phyloP scores from a whole-genome alignment of 64 coral and sea anemone species.

The Actinia tenebrosa region DNA sequence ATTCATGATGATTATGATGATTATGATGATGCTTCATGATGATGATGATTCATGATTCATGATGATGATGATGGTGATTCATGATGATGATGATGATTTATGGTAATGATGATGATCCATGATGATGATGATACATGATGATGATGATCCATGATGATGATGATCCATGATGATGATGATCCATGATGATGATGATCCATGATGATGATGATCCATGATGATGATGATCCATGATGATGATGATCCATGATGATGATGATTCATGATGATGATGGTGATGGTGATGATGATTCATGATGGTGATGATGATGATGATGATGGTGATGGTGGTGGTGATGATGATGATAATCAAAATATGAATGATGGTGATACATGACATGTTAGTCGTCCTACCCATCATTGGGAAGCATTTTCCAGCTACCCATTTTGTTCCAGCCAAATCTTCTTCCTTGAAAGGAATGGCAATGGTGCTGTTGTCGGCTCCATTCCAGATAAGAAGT shows the following conservation, averaged over 20 bases:
- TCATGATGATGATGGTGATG: background rate
- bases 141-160: background rate
- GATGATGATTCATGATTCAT: too few species aligned
- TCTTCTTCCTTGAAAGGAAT: slow-evolving; percentile 84
- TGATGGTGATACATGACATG: background rate
- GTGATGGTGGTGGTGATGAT: too few species aligned
- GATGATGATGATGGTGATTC: too few species aligned
- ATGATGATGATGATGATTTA: background rate
- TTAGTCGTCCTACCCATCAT: slow-evolving; percentile 58
- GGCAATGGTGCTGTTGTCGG: background rate
- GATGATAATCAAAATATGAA: too few species aligned
- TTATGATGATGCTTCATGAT: too few species aligned
- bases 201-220: background rate
- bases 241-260: background rate
- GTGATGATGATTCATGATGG: background rate
- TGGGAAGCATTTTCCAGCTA: slow-evolving; percentile 62
- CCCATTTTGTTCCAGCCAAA: slow-evolving; percentile 64
- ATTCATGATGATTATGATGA: too few species aligned
- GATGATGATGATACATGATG: background rate
- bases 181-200: background rate
- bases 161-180: background rate
- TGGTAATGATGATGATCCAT: background rate
- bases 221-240: background rate
- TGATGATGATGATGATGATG: background rate
- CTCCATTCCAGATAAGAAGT: slow-evolving; percentile 56